Base-by-base conservation (phyloP, 2,888 invertebrate species). In the Geotrupes spiniger region DNA sequence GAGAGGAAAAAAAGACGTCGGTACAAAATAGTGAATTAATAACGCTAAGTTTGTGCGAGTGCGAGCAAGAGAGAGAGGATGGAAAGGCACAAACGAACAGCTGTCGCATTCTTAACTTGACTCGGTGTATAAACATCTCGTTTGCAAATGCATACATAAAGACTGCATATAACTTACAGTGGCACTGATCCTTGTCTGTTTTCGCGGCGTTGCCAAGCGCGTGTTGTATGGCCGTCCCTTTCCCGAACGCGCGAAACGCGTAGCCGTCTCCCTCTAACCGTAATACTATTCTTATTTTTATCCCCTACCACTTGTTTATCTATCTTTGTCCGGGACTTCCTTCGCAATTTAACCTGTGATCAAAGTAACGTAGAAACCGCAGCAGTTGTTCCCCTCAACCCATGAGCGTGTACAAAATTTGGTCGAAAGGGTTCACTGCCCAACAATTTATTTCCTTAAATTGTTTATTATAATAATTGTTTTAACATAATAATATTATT, bases 131-230 rank as follows among this genome's bases (percentile, higher is more conserved):
- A 68, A 67, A 68, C 66, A 68, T 66, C 67, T 68, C 67, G 67
- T 66, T 68, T 65, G 66, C 67, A 65, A 67, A 66, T 66, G 67
- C 67, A 66, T 63, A 64, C 65, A 64, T 62, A 65, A 64, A 64
- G 64, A 63, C 63, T 64, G 65, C 65, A 64, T 68, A 66, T 68
- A 67, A 68, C 63, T 68, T 66, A 66, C 66, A 63, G 65, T 65
- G 66, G 63, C 65, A 64, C 63, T 63, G 68, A 68, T 68, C 66
- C 65, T 66, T 65, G 64, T 66, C 64, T 64, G 60, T 56, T 52
- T 37, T 48, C 52, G 54, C 61, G 47, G 50, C 52, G 64, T 65
- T 64, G 66, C 64, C 64, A 57, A 42, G 52, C 38, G 49, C 36
- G 33, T 41, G 33, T 45, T 17, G 45, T 49, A 46, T 44, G 41